A percentile compares a stretch with the other conserved stretches of the same genome.
Evolutionary conservation across 2,888 invertebrate species (phyloP).

Genomic region (Craniophora ligustri): DNA sequence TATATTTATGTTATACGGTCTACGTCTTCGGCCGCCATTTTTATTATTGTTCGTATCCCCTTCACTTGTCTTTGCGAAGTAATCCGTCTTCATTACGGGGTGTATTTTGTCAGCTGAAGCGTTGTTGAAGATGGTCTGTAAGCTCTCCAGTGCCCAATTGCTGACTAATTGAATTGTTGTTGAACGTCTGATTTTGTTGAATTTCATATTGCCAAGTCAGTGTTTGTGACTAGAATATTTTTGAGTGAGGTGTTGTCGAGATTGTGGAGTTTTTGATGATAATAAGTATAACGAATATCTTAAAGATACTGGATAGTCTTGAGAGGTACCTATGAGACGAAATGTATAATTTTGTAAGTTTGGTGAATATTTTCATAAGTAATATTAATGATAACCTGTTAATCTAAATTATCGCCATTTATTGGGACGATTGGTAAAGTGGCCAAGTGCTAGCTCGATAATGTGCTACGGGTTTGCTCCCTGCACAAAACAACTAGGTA

Average conservation of each 20-base stretch:
- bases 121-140: constrained; percentile 43
- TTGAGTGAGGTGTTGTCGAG: constrained; percentile 21
- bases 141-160: constrained; percentile 56
- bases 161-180: constrained; percentile 70
- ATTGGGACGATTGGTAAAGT: too few species aligned
- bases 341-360: too few species aligned
- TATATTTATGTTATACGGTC: too few species aligned
- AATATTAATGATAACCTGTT: too few species aligned
- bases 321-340: too few species aligned
- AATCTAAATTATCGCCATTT: too few species aligned
- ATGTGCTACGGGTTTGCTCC: too few species aligned
- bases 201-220: constrained; percentile 19
- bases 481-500: too few species aligned
- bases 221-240: constrained; percentile 14
- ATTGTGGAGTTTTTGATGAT: background rate
- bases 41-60: constrained; percentile 51
- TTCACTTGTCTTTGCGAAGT: constrained; percentile 61
- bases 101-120: constrained; percentile 63
- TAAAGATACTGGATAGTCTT: too few species aligned
- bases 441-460: too few species aligned
- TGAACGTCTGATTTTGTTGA: constrained; percentile 54
- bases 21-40: constrained; percentile 36
- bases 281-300: too few species aligned
- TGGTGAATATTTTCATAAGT: too few species aligned
- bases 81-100: constrained; percentile 71